Evolutionary conservation across 2,888 invertebrate genomes (phyloP), one percentile per base, ranked within the genome.

Genomic region (Scrobipalpa atriplicella): DNA sequence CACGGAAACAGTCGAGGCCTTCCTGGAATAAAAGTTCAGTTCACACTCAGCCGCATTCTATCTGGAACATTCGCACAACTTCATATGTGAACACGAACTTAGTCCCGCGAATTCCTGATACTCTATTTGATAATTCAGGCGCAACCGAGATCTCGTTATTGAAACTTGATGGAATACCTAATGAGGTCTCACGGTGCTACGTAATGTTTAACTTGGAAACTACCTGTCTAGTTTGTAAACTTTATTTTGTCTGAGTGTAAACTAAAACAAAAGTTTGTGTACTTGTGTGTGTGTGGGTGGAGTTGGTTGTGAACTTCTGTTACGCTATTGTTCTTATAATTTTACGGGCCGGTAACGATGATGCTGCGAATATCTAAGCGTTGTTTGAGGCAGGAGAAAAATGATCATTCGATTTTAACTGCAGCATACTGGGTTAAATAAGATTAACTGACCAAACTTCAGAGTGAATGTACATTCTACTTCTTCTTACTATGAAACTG

Each of bases 31-130:
- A n/a, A n/a, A n/a, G n/a, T n/a, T n/a, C 29, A 29, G 29, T 2
- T 29, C 29, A 5, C 29, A 29, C 29, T 29, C 29, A 29, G 67
- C 61, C 62, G 58, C 29, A 64, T 64, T 64, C n/a, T 56, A 62
- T 68, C 67, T 47, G 62, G 51, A 64, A 69, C 62, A 67, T 62
- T 65, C 62, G 18, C n/a, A 11, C 13, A 67, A 65, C 64, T 67
- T 62, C 39, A 60, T 43, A 60, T 60, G 66, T 63, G 62, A 66
- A 47, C 47, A 1, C 16, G 47, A 47, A 47, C 56, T 64, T 64
- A 65, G 61, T 61, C 60, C 47, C 61, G 5, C 10, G 16, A 21
- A 47, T 61, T 61, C 61, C 29, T 18, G 36, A 47, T 60, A 51
- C 61, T 65, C 58, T 60, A 29, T 65, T 56, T 60, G 43, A 64